phyloP scores from a whole-genome alignment of 2,888 invertebrate genomes.

The Sarcophaga rosellei region DNA sequence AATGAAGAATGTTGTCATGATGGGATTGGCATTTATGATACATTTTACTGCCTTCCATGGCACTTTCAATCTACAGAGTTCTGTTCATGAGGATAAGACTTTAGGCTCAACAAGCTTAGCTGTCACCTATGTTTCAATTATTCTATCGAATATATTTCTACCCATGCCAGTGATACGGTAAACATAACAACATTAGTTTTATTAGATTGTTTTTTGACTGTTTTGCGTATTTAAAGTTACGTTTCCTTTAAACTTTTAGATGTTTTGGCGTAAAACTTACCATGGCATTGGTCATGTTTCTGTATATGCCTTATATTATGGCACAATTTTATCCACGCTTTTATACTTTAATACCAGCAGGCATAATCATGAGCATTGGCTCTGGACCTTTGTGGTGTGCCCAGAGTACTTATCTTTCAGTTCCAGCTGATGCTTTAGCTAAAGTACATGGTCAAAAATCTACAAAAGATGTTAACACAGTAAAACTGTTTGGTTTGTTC shows the following conservation, averaged over 20 bases:
- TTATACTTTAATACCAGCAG: conserved; percentile 90
- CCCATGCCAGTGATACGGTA: conserved; percentile 92
- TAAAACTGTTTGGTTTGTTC: conserved; percentile 96
- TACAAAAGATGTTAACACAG: conserved; percentile 89
- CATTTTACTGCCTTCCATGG: conserved; percentile 96
- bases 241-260: conserved; percentile 80
- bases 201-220: not conserved
- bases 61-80: conserved; percentile 91
- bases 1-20: conserved; percentile 90
- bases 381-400: conserved; percentile 98
- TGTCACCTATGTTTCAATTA: conserved; percentile 92
- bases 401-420: conserved; percentile 95
- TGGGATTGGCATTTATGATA: conserved; percentile 94
- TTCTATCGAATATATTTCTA: conserved; percentile 94
- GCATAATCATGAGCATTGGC: conserved; percentile 83
- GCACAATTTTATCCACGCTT: conserved; percentile 95
- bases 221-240: not conserved
- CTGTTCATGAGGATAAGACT: conserved; percentile 90
- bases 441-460: conserved; percentile 84
- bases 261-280: conserved; percentile 96
- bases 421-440: conserved; percentile 90
- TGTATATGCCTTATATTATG: conserved; percentile 95
- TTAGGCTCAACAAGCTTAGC: conserved; percentile 92
- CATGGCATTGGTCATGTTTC: conserved; percentile 90
- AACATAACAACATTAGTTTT: conserved; percentile 71